phyloP scores from a whole-genome alignment of 2,797 vertebrate genomes.

The Spea hammondii region DNA sequence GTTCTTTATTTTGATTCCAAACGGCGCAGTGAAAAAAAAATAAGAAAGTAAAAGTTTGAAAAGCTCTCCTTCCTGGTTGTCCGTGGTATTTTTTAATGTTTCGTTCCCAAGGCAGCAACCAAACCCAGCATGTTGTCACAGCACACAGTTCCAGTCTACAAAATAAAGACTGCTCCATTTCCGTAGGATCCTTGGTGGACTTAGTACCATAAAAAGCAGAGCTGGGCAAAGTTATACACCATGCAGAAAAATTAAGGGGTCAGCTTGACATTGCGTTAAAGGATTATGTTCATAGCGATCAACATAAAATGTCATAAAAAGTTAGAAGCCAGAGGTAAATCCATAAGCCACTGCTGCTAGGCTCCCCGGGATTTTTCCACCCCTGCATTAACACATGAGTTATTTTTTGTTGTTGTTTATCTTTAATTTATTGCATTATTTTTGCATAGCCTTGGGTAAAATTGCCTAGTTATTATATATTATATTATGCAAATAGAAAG shows the following conservation, averaged over 20 bases:
- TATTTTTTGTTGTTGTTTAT: background rate
- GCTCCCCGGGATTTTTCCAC: too few relatives aligned
- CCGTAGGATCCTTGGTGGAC: background rate
- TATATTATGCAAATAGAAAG: too few relatives aligned
- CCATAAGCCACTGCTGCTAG: too few relatives aligned
- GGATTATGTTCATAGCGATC: too few relatives aligned
- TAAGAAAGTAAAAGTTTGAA: constrained; percentile 8
- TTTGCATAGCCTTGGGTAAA: background rate
- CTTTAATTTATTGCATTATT: too few relatives aligned
- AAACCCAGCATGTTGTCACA: background rate
- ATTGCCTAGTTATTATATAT: too few relatives aligned
- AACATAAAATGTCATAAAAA: too few relatives aligned
- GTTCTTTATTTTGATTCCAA: constrained; percentile 23
- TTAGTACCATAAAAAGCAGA: background rate
- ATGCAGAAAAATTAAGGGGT: too few relatives aligned
- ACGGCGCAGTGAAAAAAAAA: background rate
- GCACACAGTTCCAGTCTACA: background rate
- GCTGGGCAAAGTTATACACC: too few relatives aligned
- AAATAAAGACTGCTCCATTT: background rate
- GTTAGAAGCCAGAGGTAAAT: too few relatives aligned
- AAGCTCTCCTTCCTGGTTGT: background rate
- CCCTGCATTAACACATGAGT: too few relatives aligned
- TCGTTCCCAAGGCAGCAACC: background rate
- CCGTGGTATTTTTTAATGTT: background rate
- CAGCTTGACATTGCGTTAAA: too few relatives aligned